phyloP scores from a whole-genome alignment of 1,140 invertebrate genomes.

The Drosophila guanche region DNA sequence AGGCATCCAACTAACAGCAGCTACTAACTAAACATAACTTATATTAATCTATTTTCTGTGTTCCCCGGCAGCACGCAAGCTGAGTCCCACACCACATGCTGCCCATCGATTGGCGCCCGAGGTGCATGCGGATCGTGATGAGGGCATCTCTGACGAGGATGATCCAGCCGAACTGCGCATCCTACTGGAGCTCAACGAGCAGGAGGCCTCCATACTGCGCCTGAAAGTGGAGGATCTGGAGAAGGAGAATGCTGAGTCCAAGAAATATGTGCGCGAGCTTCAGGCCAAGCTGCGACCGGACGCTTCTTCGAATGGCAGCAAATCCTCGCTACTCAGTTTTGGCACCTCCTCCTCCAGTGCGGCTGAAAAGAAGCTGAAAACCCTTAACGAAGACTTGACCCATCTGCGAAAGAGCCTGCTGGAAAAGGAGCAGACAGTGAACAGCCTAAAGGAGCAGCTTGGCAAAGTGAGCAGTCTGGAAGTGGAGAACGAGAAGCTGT shows the following conservation, averaged over 20 bases:
- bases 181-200: constrained; percentile 94
- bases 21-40: constrained; percentile 1
- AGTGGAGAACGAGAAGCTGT: constrained; percentile 89
- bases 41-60: background rate
- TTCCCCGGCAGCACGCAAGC: constrained; percentile 85
- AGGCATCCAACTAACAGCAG: background rate
- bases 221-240: constrained; percentile 94
- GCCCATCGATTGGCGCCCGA: constrained; percentile 87
- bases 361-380: constrained; percentile 88
- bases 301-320: constrained; percentile 60
- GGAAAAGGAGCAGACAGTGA: constrained; percentile 92
- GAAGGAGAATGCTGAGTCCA: constrained; percentile 89
- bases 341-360: constrained; percentile 74
- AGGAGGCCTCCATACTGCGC: constrained; percentile 91
- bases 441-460: constrained; percentile 89
- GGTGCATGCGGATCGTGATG: constrained; percentile 88
- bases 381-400: constrained; percentile 88
- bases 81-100: constrained; percentile 86
- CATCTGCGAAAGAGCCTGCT: constrained; percentile 90
- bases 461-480: constrained; percentile 88
- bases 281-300: constrained; percentile 87
- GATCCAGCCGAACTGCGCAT: constrained; percentile 90
- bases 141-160: constrained; percentile 90
- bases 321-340: constrained; percentile 55
- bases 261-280: constrained; percentile 90